Evolutionary conservation across 2,888 invertebrate genomes (phyloP), one percentile per base, ranked within the genome.

Genomic region (Empis stercorea): DNA sequence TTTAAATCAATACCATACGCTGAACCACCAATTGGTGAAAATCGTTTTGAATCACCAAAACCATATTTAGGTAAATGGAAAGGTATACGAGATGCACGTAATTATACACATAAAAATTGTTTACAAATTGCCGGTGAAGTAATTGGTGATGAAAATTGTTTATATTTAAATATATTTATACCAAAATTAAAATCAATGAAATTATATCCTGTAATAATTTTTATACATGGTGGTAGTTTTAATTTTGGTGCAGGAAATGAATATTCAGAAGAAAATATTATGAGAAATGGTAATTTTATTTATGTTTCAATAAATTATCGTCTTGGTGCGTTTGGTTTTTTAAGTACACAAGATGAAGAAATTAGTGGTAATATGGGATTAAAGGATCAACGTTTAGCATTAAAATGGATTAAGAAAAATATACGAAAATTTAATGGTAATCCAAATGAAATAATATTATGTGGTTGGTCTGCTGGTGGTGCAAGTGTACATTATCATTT

Each of bases 401-500:
- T 84, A 16, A 73, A 74, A 55, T 85, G 83, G 82, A 64, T 84
- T 1, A 75, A 76, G 48, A 66, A 74, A 42, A 80, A 84, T 60
- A 80, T 84, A 48, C 62, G 72, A 55, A 71, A 71, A 61, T 84
- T 85, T 54, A 81, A 81, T 1, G 85, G 84, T 1, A 76, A 84
- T 66, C 75, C 79, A 9, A 72, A 77, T 49, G 77, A 76, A 52
- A 71, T 84, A 34, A 81, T 81, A 1, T 62, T 84, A 11, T 66
- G 74, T 1, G 84, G 84, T 7, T 71, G 76, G 57, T 83, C 83
- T 14, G 82, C 84, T 0, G 84, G 84, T 1, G 83, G 79, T 17
- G 80, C 79, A 11, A 81, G 82, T 58, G 80, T 80, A 0, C 80
- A 83, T 60, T 77, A 81, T 53, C 84, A 83, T 57, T 76, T 76